Evolutionary conservation across 2,888 invertebrate genomes (phyloP).

Genomic region (Mimachlamys varia): DNA sequence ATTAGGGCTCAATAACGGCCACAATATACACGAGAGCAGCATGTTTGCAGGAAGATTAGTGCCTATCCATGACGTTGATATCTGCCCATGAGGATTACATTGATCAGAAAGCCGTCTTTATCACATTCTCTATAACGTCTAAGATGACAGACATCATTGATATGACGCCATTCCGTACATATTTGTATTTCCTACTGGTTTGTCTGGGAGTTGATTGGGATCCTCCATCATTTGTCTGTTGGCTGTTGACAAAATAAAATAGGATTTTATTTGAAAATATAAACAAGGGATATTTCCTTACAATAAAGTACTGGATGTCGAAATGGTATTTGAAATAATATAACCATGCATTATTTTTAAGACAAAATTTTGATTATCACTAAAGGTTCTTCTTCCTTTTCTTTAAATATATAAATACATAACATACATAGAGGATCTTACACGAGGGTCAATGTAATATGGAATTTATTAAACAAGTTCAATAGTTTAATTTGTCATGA

Average conservation of each 20-base stretch:
- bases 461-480: too few species aligned
- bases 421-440: too few species aligned
- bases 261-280: background rate
- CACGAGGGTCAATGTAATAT: too few species aligned
- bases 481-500: too few species aligned
- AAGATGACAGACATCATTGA: background rate
- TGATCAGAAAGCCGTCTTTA: background rate
- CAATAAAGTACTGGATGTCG: too few species aligned
- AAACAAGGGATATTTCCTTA: background rate
- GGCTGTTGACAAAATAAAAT: background rate
- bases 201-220: background rate
- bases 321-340: too few species aligned
- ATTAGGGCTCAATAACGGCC: background rate
- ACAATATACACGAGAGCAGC: background rate
- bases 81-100: background rate
- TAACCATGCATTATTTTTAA: too few species aligned
- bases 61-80: background rate
- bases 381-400: too few species aligned
- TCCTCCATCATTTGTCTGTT: constrained; percentile 13
- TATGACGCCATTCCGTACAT: background rate
- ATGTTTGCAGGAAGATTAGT: background rate
- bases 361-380: too few species aligned
- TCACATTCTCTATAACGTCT: background rate
- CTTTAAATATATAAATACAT: too few species aligned
- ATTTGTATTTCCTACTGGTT: constrained; percentile 17